Conservation (phyloP, 2,113 vertebrate species). For the Rissa tridactyla region DNA sequence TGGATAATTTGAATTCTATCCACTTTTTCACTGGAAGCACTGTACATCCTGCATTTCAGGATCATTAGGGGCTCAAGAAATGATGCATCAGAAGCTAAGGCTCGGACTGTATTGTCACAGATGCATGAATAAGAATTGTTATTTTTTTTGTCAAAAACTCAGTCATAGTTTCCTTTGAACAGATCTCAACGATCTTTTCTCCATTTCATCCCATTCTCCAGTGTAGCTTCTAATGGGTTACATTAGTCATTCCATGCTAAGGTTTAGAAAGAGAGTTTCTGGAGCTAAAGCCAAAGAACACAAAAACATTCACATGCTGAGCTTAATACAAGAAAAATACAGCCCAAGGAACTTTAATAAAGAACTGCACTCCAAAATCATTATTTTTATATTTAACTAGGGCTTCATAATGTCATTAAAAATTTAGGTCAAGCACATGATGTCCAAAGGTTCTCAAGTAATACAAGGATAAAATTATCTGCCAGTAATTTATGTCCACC, state of each 20-base stretch:
- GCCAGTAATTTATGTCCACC: slow-evolving; percentile 45
- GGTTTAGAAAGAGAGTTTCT: background rate
- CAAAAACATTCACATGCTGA: background rate
- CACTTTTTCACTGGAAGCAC: background rate
- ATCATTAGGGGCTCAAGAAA: background rate
- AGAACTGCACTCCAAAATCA: background rate
- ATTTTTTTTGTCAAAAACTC: background rate
- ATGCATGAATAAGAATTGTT: background rate
- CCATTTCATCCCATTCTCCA: background rate
- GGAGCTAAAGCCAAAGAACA: background rate
- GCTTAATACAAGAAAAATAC: background rate
- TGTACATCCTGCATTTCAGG: background rate
- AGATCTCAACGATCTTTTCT: background rate
- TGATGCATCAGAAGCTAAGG: background rate
- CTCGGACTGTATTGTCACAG: background rate
- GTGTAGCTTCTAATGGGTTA: background rate
- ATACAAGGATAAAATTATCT: slow-evolving; percentile 22
- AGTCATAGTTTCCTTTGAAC: background rate
- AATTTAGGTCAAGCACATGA: slow-evolving; percentile 47
- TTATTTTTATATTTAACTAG: slow-evolving; percentile 37
- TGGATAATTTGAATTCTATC: background rate
- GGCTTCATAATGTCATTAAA: slow-evolving; percentile 31
- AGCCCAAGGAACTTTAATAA: background rate
- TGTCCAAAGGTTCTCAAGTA: slow-evolving; percentile 39
- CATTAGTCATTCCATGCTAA: background rate